Percentiles rank a stretch among this genome's conserved stretches.
Evolutionary conservation across 1,140 invertebrate genomes (phyloP).

Genomic region (Colletes latitarsis): DNA sequence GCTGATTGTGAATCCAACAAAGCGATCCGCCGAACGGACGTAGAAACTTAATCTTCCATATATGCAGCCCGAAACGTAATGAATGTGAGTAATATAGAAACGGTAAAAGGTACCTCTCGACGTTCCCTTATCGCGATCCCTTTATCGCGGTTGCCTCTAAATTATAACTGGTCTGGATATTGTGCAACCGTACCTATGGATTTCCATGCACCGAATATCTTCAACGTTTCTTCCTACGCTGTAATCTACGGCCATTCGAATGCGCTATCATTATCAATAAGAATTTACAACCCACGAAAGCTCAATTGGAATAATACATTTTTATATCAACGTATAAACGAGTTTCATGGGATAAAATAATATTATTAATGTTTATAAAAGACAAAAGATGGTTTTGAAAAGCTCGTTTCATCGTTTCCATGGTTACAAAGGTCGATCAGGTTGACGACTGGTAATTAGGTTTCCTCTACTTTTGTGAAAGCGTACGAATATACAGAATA

Average conservation of each 20-base stretch:
- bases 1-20: conserved; percentile 49
- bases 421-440: too few species aligned
- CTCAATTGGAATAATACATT: not conserved
- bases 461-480: too few species aligned
- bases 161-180: conserved; percentile 21
- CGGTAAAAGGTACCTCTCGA: conserved; percentile 36
- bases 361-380: too few species aligned
- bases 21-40: conserved; percentile 46
- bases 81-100: conserved; percentile 60
- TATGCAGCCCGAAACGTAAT: conserved; percentile 50
- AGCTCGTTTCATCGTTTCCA: too few species aligned
- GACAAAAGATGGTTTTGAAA: too few species aligned
- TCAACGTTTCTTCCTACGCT: not conserved
- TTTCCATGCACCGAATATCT: not conserved
- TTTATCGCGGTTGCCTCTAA: conserved; percentile 44
- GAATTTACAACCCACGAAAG: too few species aligned
- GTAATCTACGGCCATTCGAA: too few species aligned
- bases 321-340: not conserved
- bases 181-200: conserved; percentile 3
- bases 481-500: too few species aligned
- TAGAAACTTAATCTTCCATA: conserved; percentile 61
- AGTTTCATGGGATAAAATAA: too few species aligned
- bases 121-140: conserved; percentile 37
- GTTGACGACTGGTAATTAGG: too few species aligned
- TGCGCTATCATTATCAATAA: too few species aligned